Conservation (phyloP, 2,797 vertebrate species). For the Sandelia bainsii region DNA sequence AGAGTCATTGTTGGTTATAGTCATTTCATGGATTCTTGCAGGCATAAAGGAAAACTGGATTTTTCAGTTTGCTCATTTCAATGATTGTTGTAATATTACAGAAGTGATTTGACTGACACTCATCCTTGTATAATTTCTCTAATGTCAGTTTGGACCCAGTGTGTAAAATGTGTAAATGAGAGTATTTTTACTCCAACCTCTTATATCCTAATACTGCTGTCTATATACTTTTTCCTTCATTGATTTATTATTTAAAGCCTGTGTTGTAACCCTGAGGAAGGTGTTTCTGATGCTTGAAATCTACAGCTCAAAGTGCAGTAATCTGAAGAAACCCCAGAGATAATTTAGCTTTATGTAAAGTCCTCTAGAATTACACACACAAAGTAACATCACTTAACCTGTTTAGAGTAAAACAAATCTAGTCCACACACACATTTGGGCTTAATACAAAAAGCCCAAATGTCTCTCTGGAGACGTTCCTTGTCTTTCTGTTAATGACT, state of each 20-base stretch:
- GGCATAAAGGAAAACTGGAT: too few relatives aligned
- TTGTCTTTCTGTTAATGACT: constrained; percentile 21
- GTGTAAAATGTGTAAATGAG: too few relatives aligned
- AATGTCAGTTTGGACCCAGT: background rate
- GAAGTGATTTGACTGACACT: too few relatives aligned
- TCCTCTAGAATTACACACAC: background rate
- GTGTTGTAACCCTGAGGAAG: background rate
- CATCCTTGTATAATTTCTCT: background rate
- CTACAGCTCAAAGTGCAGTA: background rate
- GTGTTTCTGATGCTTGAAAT: background rate
- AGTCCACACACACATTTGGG: background rate
- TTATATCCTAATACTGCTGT: too few relatives aligned
- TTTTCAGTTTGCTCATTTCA: background rate
- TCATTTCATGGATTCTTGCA: too few relatives aligned
- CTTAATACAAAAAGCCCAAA: background rate
- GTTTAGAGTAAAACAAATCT: constrained; percentile 18
- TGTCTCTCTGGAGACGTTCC: background rate
- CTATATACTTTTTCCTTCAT: background rate
- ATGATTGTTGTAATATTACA: background rate
- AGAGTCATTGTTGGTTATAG: too few relatives aligned
- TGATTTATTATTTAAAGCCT: background rate
- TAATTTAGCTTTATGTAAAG: background rate
- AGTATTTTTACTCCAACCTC: too few relatives aligned
- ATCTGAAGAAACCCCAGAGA: background rate
- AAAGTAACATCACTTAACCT: constrained; percentile 3